phyloP scores from a whole-genome alignment of 2,888 invertebrate species.

The Notodonta ziczac region DNA sequence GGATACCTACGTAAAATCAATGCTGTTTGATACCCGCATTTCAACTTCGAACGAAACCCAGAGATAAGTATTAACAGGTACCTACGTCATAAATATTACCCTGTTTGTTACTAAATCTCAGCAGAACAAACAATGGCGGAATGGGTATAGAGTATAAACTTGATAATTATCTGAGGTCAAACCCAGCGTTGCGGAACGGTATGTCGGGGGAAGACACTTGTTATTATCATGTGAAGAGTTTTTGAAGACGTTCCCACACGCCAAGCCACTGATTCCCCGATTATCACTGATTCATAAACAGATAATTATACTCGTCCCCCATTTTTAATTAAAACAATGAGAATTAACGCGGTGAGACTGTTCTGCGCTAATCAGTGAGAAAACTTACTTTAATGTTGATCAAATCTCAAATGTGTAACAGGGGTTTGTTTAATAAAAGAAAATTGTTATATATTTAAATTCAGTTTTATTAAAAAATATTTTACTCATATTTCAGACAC shows the following conservation, averaged over 20 bases:
- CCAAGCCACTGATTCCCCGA: conserved; percentile 75
- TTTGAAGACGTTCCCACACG: conserved; percentile 82
- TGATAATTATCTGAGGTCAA: conserved; percentile 80
- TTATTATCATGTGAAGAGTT: conserved; percentile 82
- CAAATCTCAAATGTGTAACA: conserved; percentile 8
- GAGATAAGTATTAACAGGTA: background rate
- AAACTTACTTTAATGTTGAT: conserved; percentile 22
- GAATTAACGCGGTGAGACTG: conserved; percentile 45
- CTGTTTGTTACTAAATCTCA: conserved; percentile 67
- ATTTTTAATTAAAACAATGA: conserved; percentile 68
- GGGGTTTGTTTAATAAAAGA: conserved; percentile 33
- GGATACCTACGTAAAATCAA: background rate
- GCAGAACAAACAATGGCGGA: conserved; percentile 78
- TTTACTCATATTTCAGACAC: conserved; percentile 69
- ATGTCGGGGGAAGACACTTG: conserved; percentile 74
- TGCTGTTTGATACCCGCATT: background rate
- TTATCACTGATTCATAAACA: conserved; percentile 79
- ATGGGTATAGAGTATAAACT: conserved; percentile 65
- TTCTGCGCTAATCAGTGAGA: conserved; percentile 51
- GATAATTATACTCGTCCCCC: conserved; percentile 76
- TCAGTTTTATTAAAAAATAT: conserved; percentile 81
- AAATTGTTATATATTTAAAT: conserved; percentile 52
- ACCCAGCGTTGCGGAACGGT: conserved; percentile 74
- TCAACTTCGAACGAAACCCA: background rate
- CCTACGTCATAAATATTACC: conserved; percentile 59